Percentiles rank a stretch among this genome's conserved stretches.
phyloP scores from a whole-genome alignment of 2,797 vertebrate genomes.

The Crocodylus rhombifer region DNA sequence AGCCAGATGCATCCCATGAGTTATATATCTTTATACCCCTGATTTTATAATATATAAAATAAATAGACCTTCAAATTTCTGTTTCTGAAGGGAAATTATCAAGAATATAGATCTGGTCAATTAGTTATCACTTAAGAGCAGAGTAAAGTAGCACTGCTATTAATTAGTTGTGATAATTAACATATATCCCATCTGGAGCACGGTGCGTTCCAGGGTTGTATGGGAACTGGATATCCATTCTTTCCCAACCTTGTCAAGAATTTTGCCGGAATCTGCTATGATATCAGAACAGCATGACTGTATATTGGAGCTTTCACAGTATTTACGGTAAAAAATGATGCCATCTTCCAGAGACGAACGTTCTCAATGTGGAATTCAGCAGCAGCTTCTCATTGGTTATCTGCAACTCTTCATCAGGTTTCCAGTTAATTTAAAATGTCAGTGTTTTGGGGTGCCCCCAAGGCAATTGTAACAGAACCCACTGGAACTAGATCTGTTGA shows the following conservation, averaged over 20 bases:
- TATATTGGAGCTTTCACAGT: neutral
- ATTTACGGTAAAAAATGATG: neutral
- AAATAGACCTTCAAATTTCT: neutral
- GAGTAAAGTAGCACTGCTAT: neutral
- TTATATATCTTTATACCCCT: too few species aligned
- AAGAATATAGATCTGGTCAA: neutral
- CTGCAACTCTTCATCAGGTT: neutral
- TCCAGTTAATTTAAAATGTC: neutral
- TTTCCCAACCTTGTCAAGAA: neutral
- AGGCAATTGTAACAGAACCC: neutral
- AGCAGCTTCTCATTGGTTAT: neutral
- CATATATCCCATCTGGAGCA: neutral
- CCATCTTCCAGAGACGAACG: neutral
- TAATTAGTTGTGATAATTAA: neutral
- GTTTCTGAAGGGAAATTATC: neutral
- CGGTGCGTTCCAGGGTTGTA: neutral
- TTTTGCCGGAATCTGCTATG: neutral
- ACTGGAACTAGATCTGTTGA: neutral
- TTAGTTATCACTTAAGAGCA: neutral
- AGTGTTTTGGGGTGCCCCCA: neutral
- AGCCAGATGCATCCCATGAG: too few species aligned
- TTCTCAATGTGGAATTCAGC: neutral
- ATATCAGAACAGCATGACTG: neutral
- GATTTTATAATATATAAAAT: neutral
- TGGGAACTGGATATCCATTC: neutral